These are phyloP conservation scores for Drosophila micromelanica DNA, from an alignment of 1,140 invertebrate genomes.

Conservation along the genomic window DNA sequence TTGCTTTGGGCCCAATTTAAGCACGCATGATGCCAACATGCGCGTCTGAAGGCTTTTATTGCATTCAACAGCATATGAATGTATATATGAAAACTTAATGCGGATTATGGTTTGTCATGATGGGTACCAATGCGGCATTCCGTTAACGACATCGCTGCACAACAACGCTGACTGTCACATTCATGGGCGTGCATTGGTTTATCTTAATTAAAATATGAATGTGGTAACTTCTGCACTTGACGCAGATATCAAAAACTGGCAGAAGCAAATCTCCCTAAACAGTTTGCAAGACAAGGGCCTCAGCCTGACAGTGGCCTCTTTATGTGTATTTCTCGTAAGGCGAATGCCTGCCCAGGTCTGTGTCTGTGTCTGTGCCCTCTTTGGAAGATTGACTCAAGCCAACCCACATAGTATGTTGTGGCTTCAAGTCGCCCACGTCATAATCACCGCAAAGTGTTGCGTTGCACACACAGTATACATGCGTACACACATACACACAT, in stretches of 20 bases:
- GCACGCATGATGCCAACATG: background rate
- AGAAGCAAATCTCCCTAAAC: background rate
- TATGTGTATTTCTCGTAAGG: background rate
- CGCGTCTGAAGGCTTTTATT: background rate
- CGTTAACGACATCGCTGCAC: constrained; percentile 6
- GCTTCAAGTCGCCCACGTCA: constrained; percentile 1
- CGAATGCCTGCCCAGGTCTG: background rate
- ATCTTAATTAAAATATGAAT: constrained; percentile 30
- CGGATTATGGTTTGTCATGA: constrained; percentile 25
- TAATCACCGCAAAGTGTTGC: background rate
- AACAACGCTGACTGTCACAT: background rate
- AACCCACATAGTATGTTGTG: background rate
- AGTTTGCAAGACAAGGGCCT: background rate
- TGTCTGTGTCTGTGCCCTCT: no score
- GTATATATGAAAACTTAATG: constrained; percentile 30
- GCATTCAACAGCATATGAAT: constrained; percentile 2
- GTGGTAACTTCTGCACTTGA: background rate
- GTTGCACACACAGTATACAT: background rate
- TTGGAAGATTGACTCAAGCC: background rate
- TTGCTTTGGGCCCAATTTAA: constrained; percentile 16
- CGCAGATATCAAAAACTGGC: background rate
- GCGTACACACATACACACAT: background rate
- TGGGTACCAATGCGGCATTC: background rate
- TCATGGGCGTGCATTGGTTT: background rate
- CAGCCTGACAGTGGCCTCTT: background rate